These are phyloP conservation scores for Boulengeromyrus knoepffleri DNA, from an alignment of 2,113 vertebrate species.

Conservation along the genomic window DNA sequence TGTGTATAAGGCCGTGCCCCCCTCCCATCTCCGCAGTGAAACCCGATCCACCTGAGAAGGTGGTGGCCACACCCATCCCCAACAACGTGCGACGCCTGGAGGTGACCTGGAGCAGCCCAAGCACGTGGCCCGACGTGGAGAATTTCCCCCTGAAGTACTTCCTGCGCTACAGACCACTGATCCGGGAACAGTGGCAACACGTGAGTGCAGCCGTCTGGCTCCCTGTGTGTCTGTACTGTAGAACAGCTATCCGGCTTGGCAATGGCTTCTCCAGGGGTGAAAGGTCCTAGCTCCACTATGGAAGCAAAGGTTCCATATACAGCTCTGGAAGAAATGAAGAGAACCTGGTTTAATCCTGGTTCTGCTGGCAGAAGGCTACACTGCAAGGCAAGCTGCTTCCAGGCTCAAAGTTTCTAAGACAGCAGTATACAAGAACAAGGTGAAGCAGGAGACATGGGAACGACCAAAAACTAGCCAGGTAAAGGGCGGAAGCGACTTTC, in stretches of 20 bases:
- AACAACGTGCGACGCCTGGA: slow-evolving; percentile 77
- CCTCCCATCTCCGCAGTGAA: slow-evolving; percentile 68
- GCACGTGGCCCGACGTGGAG: slow-evolving; percentile 87
- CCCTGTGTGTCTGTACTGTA: no score
- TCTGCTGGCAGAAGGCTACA: not conserved
- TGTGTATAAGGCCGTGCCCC: not conserved
- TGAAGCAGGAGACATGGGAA: no score
- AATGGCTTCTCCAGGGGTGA: not conserved
- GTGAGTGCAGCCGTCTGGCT: slow-evolving; percentile 59
- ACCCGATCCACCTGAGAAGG: slow-evolving; percentile 86
- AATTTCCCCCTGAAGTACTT: slow-evolving; percentile 94
- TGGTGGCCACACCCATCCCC: slow-evolving; percentile 78
- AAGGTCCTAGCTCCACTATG: not conserved
- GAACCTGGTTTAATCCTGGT: not conserved
- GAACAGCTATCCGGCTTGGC: no score
- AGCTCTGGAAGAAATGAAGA: not conserved
- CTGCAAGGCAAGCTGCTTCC: no score
- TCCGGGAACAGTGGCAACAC: slow-evolving; percentile 92
- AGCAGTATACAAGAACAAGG: no score
- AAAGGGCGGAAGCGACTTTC: no score
- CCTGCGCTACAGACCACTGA: slow-evolving; percentile 87
- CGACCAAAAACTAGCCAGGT: no score
- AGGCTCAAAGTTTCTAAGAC: no score
- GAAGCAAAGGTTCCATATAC: not conserved
- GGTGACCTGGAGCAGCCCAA: slow-evolving; percentile 88